phyloP scores from a whole-genome alignment of 2,888 invertebrate species.

The Lottia gigantea region DNA sequence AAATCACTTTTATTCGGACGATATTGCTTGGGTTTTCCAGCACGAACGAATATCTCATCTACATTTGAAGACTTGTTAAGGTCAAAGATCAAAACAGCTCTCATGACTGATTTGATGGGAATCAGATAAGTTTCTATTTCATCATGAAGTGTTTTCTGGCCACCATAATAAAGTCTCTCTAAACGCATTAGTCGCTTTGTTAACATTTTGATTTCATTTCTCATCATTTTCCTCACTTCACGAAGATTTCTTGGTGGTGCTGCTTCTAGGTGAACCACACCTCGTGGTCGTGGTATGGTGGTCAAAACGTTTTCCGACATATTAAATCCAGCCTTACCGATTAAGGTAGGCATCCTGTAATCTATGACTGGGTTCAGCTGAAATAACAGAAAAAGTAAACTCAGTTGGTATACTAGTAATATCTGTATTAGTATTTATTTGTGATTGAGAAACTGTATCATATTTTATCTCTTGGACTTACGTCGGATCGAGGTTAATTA shows the following conservation, averaged over 20 bases:
- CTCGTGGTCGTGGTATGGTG: slow-evolving; percentile 26
- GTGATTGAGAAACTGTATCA: no score
- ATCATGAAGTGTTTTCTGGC: slow-evolving; percentile 41
- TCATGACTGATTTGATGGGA: slow-evolving; percentile 48
- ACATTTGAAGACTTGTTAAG: slow-evolving; percentile 45
- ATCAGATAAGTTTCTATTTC: slow-evolving; percentile 45
- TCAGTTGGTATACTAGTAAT: no score
- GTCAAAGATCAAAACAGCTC: slow-evolving; percentile 43
- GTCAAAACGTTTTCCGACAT: slow-evolving; percentile 37
- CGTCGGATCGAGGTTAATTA: no score
- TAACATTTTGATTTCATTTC: slow-evolving; percentile 41
- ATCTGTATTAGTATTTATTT: no score
- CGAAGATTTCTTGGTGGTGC: slow-evolving; percentile 46
- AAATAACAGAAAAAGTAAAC: no score
- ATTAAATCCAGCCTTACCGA: slow-evolving; percentile 44
- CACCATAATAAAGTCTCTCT: slow-evolving; percentile 57
- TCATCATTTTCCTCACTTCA: slow-evolving; percentile 42
- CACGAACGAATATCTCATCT: slow-evolving; percentile 48
- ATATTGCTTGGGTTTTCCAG: slow-evolving; percentile 43
- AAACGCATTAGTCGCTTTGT: slow-evolving; percentile 42
- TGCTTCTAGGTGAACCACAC: slow-evolving; percentile 36
- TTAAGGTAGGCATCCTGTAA: slow-evolving; percentile 56
- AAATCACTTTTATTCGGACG: slow-evolving; percentile 38
- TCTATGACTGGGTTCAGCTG: slow-evolving; percentile 55
- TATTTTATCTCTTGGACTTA: no score